Base-by-base conservation (phyloP, 2,797 vertebrate species). In the Crenichthys baileyi region DNA sequence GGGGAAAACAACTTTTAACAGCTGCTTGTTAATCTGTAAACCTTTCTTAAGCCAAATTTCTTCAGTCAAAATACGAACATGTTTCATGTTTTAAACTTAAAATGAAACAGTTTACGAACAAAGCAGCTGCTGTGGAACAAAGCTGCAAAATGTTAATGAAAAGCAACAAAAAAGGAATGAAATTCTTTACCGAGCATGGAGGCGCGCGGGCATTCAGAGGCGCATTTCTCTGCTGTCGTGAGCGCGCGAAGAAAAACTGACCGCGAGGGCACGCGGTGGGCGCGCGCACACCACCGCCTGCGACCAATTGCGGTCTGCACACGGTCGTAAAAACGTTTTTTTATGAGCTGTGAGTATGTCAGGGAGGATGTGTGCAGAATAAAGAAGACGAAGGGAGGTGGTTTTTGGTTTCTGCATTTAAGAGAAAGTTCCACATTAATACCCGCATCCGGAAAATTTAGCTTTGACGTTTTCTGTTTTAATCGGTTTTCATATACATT, bases 241-340 rank as follows among this genome's bases (percentile, higher is more conserved):
- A 84, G 79, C 84, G 92, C 89, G 91, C 85, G 78, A 70, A 72
- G 12, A 29, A 24, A 73, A 77, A 79, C 71, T 77, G 88, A 39
- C 46, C 29, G 76, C 3, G 77, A 79, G 70, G 81, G 77, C 58
- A 55, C 48, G 71, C 74, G 7, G 72, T 15, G 60, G 78, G n/a
- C 87, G 79, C 88, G 82, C 90, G 73, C 93, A 92, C 92, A 90
- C 92, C 92, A 92, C 84, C 29, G 75, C 18, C 6, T 41, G 77
- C 72, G 85, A 78, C 94, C 93, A 94, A 95, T 94, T 84, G 87
- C 79, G 58, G 39, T 7, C 55, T 0, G 83, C 1, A 75, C 53
- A 39, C 12, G 63, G 79, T 88, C 89, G 73, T 92, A 83, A 91
- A 93, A 70, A 2, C 6, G 6, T 3, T n/a, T 75, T 75, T 89